Conservation (phyloP, 2,113 vertebrate genomes). For the Papio anubis region DNA sequence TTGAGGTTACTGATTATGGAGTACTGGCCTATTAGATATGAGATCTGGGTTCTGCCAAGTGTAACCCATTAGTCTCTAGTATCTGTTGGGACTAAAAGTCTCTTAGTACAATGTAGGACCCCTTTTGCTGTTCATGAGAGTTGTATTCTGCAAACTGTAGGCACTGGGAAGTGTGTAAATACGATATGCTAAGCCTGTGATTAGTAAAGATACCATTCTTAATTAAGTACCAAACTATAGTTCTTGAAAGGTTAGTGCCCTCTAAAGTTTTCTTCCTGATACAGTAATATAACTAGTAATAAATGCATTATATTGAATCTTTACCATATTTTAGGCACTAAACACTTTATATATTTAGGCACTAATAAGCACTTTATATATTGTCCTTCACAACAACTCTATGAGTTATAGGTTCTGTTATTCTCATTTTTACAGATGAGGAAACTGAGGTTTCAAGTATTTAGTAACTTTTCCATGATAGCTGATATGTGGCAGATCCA, state of each 20-base stretch:
- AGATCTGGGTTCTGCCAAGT: not conserved
- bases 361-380: constrained; percentile 6
- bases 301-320: not conserved
- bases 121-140: constrained; percentile 23
- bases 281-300: constrained; percentile 16
- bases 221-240: not conserved
- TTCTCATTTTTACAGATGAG: not conserved
- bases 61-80: not conserved
- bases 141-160: constrained; percentile 13
- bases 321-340: not conserved
- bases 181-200: not conserved
- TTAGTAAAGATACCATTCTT: not conserved
- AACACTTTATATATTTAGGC: not conserved
- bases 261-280: constrained; percentile 51
- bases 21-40: not conserved
- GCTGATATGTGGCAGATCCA: not conserved
- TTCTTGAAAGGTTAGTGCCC: not conserved
- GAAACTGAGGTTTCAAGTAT: not conserved
- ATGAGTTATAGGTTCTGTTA: not conserved
- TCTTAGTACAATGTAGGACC: not conserved
- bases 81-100: not conserved
- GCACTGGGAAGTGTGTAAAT: not conserved
- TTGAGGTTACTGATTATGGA: not conserved
- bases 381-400: not conserved
- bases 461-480: not conserved